These are phyloP conservation scores for Nematolebias whitei DNA, from an alignment of 2,113 vertebrate genomes.

Conservation along the genomic window DNA sequence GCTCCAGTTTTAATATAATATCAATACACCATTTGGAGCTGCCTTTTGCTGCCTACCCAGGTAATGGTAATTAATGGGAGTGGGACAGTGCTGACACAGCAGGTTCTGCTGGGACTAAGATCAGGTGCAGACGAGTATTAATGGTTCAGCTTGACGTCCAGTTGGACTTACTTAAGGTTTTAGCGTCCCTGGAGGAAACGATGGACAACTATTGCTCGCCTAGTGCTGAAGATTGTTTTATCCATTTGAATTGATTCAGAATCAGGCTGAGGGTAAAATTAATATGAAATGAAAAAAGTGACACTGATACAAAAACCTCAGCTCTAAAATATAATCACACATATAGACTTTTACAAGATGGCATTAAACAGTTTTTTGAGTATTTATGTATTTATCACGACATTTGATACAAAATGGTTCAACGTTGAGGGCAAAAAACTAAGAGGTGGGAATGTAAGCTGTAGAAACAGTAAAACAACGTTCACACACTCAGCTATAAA, in stretches of 20 bases:
- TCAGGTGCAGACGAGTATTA: slow-evolving; percentile 46
- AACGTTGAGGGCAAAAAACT: no score
- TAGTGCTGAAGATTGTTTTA: slow-evolving; percentile 28
- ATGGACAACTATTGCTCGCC: slow-evolving; percentile 16
- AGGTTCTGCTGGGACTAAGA: slow-evolving; percentile 37
- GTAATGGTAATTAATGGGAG: slow-evolving; percentile 76
- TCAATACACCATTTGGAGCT: slow-evolving; percentile 73
- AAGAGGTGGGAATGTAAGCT: no score
- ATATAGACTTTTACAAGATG: no score
- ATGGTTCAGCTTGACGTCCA: slow-evolving; percentile 29
- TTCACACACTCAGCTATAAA: no score
- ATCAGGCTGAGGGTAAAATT: slow-evolving; percentile 31
- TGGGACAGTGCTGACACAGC: slow-evolving; percentile 50
- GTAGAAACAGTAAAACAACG: no score
- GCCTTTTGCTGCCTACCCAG: slow-evolving; percentile 63
- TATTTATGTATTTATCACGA: no score
- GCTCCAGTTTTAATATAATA: slow-evolving; percentile 74
- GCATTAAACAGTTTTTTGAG: no score
- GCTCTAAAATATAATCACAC: no score
- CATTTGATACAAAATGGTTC: no score
- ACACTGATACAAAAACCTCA: no score
- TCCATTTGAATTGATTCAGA: slow-evolving; percentile 24
- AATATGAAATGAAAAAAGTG: neutral
- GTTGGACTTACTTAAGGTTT: slow-evolving; percentile 29
- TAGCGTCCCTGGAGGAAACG: slow-evolving; percentile 3